These are phyloP conservation scores for Xylocampa areola DNA, from an alignment of 2,888 invertebrate species.

Conservation along the genomic window DNA sequence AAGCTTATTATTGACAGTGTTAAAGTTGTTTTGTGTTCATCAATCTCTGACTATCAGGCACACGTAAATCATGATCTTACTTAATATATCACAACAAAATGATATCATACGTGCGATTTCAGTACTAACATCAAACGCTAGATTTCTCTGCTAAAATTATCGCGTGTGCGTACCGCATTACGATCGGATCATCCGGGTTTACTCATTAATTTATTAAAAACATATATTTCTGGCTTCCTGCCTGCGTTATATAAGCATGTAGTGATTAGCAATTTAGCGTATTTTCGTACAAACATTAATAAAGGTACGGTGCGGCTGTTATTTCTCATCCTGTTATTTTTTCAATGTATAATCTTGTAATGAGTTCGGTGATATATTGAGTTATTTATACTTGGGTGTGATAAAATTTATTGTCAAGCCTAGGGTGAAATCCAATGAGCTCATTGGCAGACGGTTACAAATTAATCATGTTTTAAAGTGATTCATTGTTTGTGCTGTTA, in stretches of 20 bases:
- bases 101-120: no score
- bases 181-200: constrained; percentile 55
- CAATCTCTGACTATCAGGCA: no score
- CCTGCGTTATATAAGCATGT: constrained; percentile 57
- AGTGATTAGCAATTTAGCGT: constrained; percentile 49
- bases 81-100: no score
- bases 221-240: constrained; percentile 65
- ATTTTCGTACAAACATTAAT: constrained; percentile 55
- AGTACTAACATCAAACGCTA: no score
- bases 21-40: no score
- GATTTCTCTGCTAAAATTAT: neutral
- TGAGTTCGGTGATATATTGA: constrained; percentile 51
- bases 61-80: no score
- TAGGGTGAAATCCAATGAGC: constrained; percentile 39
- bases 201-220: constrained; percentile 69
- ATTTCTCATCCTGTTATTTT: constrained; percentile 53
- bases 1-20: no score
- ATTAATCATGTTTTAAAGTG: constrained; percentile 50
- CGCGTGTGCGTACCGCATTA: constrained; percentile 20
- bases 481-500: constrained; percentile 43
- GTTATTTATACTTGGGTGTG: constrained; percentile 51
- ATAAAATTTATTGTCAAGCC: constrained; percentile 53
- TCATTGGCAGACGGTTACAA: constrained; percentile 43
- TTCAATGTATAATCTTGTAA: constrained; percentile 48
- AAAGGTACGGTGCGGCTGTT: constrained; percentile 49